Conservation (phyloP, 2,113 vertebrate genomes). For the Microtus oregoni region DNA sequence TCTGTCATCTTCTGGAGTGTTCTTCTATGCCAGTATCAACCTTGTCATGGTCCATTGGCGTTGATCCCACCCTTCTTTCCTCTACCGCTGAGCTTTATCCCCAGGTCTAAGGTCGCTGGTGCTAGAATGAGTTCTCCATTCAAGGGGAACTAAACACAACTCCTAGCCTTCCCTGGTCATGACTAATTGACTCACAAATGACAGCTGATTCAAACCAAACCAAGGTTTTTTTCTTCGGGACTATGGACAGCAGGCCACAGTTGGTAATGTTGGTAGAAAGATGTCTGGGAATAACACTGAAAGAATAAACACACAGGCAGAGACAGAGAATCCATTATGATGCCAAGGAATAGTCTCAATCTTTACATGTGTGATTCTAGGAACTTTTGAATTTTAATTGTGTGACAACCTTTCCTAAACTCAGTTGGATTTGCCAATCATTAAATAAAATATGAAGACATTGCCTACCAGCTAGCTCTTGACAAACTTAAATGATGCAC, state of each 20-base stretch:
- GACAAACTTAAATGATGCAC: neutral
- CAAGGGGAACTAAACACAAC: neutral
- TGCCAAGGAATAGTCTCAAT: neutral
- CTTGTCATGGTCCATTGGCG: neutral
- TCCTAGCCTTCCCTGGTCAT: neutral
- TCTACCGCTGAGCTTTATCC: neutral
- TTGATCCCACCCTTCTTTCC: neutral
- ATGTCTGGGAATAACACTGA: neutral
- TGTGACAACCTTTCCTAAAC: neutral
- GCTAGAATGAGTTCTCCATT: neutral
- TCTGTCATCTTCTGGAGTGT: neutral
- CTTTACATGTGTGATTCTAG: neutral
- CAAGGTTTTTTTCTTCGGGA: neutral
- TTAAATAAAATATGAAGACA: slow-evolving; percentile 21
- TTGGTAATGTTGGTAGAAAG: neutral
- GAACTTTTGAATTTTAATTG: neutral
- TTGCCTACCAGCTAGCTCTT: neutral
- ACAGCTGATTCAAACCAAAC: neutral
- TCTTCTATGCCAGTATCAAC: neutral
- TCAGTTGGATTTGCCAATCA: neutral
- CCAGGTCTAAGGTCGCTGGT: neutral
- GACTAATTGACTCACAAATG: neutral
- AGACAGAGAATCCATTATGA: neutral
- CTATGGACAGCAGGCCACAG: neutral
- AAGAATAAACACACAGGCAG: neutral